These are phyloP conservation scores for Engystomops pustulosus DNA, from an alignment of 2,113 vertebrate species.

Conservation along the genomic window DNA sequence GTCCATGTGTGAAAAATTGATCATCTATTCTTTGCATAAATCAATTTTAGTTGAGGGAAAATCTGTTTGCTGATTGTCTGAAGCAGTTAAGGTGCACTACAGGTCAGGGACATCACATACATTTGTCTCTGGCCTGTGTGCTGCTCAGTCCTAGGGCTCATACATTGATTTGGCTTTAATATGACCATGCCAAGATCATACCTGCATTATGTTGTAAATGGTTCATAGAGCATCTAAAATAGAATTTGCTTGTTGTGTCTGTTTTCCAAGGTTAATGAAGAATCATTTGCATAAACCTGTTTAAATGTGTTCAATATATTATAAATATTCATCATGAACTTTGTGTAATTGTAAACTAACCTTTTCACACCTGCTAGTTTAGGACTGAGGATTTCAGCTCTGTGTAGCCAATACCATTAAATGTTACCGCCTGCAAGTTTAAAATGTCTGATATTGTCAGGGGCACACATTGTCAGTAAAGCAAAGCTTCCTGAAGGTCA, in stretches of 20 bases:
- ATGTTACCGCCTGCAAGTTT: neutral
- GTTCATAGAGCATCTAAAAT: neutral
- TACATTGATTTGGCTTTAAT: too few relatives aligned
- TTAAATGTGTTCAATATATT: neutral
- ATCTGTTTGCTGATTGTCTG: too few relatives aligned
- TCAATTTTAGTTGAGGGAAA: too few relatives aligned
- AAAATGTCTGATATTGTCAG: constrained; percentile 14
- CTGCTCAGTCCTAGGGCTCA: too few relatives aligned
- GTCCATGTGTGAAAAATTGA: too few relatives aligned
- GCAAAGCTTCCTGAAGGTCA: constrained; percentile 50
- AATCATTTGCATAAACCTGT: neutral
- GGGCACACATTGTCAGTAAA: neutral
- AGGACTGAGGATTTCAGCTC: constrained; percentile 16
- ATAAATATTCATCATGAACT: constrained; percentile 39
- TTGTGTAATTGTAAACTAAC: constrained; percentile 26
- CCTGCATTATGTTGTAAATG: neutral
- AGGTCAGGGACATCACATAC: too few relatives aligned
- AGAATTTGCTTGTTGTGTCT: neutral
- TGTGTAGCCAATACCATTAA: neutral
- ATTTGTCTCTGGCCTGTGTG: too few relatives aligned
- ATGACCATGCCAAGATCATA: neutral
- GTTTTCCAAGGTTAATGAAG: neutral
- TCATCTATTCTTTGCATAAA: too few relatives aligned
- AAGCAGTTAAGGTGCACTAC: too few relatives aligned
- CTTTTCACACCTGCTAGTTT: constrained; percentile 35